These are phyloP conservation scores for Etheostoma spectabile DNA, from an alignment of 2,113 vertebrate species.

Conservation along the genomic window DNA sequence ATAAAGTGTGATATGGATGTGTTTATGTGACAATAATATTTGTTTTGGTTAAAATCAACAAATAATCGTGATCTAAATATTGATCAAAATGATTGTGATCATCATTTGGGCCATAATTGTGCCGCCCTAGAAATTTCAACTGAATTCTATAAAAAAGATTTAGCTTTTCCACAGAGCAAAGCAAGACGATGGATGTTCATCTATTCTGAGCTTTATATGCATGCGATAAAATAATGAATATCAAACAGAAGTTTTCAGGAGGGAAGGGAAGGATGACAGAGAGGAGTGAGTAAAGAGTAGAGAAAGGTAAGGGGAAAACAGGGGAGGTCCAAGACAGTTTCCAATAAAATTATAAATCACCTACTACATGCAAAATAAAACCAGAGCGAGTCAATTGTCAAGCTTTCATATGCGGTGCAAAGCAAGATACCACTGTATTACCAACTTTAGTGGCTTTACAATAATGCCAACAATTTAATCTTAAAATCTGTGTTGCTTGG, in stretches of 20 bases:
- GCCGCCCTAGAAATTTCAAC: background rate
- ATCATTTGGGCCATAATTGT: no score
- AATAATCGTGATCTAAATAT: no score
- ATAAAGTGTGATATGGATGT: no score
- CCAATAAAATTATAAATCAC: slow-evolving; percentile 10
- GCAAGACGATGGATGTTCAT: slow-evolving; percentile 38
- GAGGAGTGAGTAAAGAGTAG: background rate
- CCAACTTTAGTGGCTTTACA: background rate
- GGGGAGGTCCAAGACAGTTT: background rate
- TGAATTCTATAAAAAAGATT: slow-evolving; percentile 36
- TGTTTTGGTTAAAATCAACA: no score
- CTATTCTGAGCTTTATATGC: slow-evolving; percentile 44
- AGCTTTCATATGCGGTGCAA: background rate
- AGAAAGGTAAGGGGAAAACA: background rate
- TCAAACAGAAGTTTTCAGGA: slow-evolving; percentile 40
- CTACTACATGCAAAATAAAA: background rate
- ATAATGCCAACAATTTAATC: background rate
- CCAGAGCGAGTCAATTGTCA: background rate
- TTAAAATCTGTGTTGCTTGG: background rate
- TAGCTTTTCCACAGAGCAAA: slow-evolving; percentile 40
- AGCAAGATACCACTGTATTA: no score
- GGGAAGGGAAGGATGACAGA: background rate
- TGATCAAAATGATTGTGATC: no score
- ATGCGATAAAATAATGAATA: slow-evolving; percentile 46
- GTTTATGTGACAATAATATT: no score